Evolutionary conservation across 2,888 invertebrate genomes (phyloP).

Genomic region (Brachypalpus laphriformis): DNA sequence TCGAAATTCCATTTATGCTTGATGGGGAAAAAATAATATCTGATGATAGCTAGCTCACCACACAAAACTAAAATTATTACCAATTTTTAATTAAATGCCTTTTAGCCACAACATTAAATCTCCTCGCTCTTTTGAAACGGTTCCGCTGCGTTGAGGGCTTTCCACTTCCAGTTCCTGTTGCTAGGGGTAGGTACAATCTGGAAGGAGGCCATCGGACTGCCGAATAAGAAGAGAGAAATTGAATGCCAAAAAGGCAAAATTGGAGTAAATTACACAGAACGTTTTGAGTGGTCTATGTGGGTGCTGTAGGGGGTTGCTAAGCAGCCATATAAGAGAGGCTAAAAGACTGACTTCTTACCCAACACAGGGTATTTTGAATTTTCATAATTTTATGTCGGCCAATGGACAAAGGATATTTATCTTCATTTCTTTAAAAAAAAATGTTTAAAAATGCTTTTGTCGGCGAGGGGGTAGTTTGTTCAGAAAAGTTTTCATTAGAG

Average conservation of each 20-base stretch:
- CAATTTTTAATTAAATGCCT: constrained; percentile 61
- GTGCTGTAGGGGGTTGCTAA: neutral
- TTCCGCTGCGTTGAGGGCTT: neutral
- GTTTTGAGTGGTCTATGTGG: neutral
- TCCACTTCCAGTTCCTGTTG: constrained; percentile 33
- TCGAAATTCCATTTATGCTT: neutral
- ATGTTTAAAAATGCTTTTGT: neutral
- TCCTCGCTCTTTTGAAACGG: neutral
- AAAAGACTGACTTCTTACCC: neutral
- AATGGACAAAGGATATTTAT: constrained; percentile 40
- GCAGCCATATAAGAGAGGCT: too few species aligned
- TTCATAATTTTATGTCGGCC: neutral
- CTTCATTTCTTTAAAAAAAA: constrained; percentile 6
- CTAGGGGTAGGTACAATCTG: neutral
- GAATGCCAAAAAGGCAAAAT: constrained; percentile 19
- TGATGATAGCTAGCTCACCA: neutral
- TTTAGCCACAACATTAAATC: constrained; percentile 23
- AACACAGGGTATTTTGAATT: neutral
- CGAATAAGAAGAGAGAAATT: constrained; percentile 22
- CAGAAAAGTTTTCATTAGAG: neutral
- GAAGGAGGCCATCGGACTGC: neutral
- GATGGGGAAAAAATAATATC: neutral
- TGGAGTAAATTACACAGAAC: constrained; percentile 30
- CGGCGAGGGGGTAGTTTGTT: neutral
- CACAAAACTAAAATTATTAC: constrained; percentile 3